phyloP scores from a whole-genome alignment of 2,888 invertebrate species.

The Agrilus cyanescens region DNA sequence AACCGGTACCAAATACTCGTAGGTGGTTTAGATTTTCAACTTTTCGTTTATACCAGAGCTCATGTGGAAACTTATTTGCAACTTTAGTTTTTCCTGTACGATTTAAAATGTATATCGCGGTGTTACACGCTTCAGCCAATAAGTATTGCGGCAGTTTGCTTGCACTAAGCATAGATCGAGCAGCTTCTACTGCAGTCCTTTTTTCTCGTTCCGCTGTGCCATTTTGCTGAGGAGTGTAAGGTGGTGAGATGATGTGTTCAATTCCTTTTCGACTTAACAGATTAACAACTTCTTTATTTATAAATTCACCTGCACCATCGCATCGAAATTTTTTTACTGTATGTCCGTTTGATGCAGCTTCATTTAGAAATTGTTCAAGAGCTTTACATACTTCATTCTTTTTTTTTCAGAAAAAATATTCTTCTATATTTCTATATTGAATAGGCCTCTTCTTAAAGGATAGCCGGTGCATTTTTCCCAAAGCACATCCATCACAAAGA shows the following conservation, averaged over 20 bases:
- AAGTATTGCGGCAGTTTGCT: conserved; percentile 6
- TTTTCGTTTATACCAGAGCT: conserved; percentile 10
- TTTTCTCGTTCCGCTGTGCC: conserved; percentile 9
- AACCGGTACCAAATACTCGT: conserved; percentile 12
- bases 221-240: conserved; percentile 14
- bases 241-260: conserved; percentile 6
- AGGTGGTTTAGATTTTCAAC: conserved; percentile 10
- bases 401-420: conserved; percentile 11
- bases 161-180: conserved; percentile 1
- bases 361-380: conserved; percentile 13
- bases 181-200: conserved; percentile 9
- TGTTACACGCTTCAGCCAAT: conserved; percentile 14
- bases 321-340: conserved; percentile 3
- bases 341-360: conserved; percentile 9
- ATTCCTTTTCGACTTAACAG: conserved; percentile 9
- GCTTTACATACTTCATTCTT: conserved; percentile 11
- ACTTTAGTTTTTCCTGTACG: conserved; percentile 7
- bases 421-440: conserved; percentile 11
- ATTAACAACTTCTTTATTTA: conserved; percentile 3
- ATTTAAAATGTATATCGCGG: conserved; percentile 14
- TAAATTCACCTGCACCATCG: conserved; percentile 8
- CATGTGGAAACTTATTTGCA: conserved; percentile 8
- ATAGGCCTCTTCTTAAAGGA: conserved; percentile 15
- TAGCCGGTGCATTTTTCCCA: conserved; percentile 14
- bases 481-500: conserved; percentile 18